Percentiles rank a stretch among this genome's conserved stretches.
These are phyloP conservation scores for Euproctis similis DNA, from an alignment of 2,888 invertebrate genomes.

Conservation along the genomic window DNA sequence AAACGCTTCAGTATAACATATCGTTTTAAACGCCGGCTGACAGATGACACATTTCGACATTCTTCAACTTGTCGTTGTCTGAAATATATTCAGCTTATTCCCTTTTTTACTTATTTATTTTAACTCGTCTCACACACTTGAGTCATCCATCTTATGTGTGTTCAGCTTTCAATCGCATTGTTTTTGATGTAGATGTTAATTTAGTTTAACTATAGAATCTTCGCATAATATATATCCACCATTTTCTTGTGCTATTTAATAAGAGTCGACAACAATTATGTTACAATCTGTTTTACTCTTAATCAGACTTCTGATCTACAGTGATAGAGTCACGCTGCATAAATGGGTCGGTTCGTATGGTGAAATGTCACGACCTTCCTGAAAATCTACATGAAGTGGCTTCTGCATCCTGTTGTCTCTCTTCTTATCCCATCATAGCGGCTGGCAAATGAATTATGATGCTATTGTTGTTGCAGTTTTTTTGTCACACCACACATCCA, in stretches of 20 bases:
- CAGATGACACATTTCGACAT: constrained; percentile 76
- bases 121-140: constrained; percentile 37
- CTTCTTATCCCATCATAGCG: too few relatives aligned
- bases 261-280: constrained; percentile 49
- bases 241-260: constrained; percentile 44
- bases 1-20: constrained; percentile 69
- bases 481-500: too few relatives aligned
- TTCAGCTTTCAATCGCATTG: constrained; percentile 32
- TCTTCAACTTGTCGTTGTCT: constrained; percentile 73
- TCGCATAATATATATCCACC: constrained; percentile 26
- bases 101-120: constrained; percentile 63
- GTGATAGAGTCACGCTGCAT: too few relatives aligned
- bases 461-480: too few relatives aligned
- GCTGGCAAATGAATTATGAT: too few relatives aligned
- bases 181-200: constrained; percentile 18
- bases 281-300: constrained; percentile 42
- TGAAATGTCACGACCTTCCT: too few relatives aligned
- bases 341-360: too few relatives aligned
- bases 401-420: too few relatives aligned
- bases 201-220: constrained; percentile 10
- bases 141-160: constrained; percentile 19
- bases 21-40: constrained; percentile 73
- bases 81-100: constrained; percentile 53
- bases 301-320: too few relatives aligned
- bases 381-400: too few relatives aligned